Percentiles rank a stretch among this genome's conserved stretches.
Evolutionary conservation across 2,797 vertebrate species (phyloP).

Genomic region (Carapus acus): DNA sequence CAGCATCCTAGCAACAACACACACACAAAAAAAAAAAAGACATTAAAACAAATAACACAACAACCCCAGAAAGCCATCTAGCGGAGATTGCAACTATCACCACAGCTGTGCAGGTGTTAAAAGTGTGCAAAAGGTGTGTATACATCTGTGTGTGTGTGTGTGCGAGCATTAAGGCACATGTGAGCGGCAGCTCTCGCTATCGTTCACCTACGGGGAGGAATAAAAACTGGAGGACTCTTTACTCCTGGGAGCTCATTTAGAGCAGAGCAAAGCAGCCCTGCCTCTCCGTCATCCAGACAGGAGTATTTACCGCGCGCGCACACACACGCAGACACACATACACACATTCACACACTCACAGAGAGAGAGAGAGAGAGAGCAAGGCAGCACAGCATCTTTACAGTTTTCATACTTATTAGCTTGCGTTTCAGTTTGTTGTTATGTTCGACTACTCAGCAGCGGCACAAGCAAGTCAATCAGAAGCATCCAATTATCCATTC

Average conservation of each 20-base stretch:
- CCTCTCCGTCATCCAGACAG: slow-evolving; percentile 55
- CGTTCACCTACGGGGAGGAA: slow-evolving; percentile 47
- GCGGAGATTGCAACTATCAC: slow-evolving; percentile 11
- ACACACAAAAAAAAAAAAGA: not conserved
- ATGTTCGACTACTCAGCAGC: slow-evolving; percentile 15
- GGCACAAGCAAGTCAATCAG: slow-evolving; percentile 36
- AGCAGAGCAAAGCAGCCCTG: slow-evolving; percentile 50
- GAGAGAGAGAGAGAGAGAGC: slow-evolving; percentile 14
- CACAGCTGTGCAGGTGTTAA: not conserved
- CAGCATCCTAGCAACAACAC: not conserved
- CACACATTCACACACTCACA: slow-evolving; percentile 17
- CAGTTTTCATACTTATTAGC: slow-evolving; percentile 35
- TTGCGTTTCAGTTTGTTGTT: slow-evolving; percentile 41
- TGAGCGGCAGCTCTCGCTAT: slow-evolving; percentile 19
- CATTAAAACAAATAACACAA: no score
- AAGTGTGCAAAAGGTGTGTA: slow-evolving; percentile 5
- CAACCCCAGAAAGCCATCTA: slow-evolving; percentile 13
- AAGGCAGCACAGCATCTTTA: slow-evolving; percentile 14
- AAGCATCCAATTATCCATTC: slow-evolving; percentile 43
- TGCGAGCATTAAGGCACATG: slow-evolving; percentile 5
- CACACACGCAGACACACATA: slow-evolving; percentile 21
- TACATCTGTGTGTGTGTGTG: no score
- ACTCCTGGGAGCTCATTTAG: slow-evolving; percentile 68
- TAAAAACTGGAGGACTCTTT: slow-evolving; percentile 47
- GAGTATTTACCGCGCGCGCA: slow-evolving; percentile 40